Base-by-base conservation (phyloP, 2,888 invertebrate genomes). In the Agrochola lychnidis region DNA sequence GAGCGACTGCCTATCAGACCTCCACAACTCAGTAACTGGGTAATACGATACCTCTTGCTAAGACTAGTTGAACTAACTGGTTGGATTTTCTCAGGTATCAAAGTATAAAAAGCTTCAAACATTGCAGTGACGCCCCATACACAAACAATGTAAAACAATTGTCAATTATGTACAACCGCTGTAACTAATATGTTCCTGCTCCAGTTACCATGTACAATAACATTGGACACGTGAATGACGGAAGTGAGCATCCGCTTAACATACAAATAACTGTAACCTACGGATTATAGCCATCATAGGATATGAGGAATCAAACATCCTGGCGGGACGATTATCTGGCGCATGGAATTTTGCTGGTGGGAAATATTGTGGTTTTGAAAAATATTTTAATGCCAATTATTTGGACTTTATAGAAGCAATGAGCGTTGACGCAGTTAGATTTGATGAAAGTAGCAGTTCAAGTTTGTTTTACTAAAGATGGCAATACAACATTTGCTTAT, bases 161-260 rank as follows among this genome's bases (percentile, higher is more conserved):
- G 89, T 82, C 85, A 86, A 87, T 87, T 84, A 88, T 84, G 76
- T 64, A 81, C 68, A 82, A 73, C 64, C 79, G 83, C 85, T 90
- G 90, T 88, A 88, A 89, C 91, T 91, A 91, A 92, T 91, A 89
- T 87, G 84, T 89, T 85, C 87, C 76, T 91, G 94, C 94, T 94
- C 95, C 92, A 94, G 90, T 94, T 94, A 91, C 87, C 88, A 81
- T 85, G 86, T 87, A 94, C 94, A 93, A 93, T 93, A 91, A 89
- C 90, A 90, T 84, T 81, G 84, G 88, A 83, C 88, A 89, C 88
- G 90, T 90, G 87, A 90, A 92, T 91, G 90, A 91, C 95, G 95
- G 95, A 95, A 91, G 94, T 89, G 73, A 68, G 83, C 95, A 93
- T 95, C 95, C 95, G 94, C 86, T 89, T 87, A 79, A 81, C 82